Conservation (phyloP, 2,113 vertebrate species). For the Neogale vison region DNA sequence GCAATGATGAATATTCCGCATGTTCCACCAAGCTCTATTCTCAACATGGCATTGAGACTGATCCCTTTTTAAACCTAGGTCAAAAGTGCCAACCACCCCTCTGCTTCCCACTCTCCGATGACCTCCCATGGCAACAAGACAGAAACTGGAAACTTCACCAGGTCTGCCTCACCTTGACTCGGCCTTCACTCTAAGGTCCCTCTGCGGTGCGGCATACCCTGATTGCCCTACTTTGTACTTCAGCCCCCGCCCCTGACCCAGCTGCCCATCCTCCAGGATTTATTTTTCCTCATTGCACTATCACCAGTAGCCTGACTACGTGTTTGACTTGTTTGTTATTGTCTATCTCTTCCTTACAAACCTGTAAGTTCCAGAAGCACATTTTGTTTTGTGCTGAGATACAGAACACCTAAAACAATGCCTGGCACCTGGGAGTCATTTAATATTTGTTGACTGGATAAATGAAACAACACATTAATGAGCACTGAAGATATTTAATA, state of each 20-base stretch:
- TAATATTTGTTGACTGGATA: not conserved
- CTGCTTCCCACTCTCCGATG: not conserved
- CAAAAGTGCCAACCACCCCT: not conserved
- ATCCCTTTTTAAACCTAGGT: not conserved
- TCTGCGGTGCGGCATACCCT: not conserved
- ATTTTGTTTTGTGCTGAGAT: not conserved
- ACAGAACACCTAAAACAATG: not conserved
- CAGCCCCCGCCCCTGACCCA: not conserved
- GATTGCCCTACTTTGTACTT: not conserved
- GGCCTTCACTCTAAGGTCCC: not conserved
- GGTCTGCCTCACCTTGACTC: not conserved
- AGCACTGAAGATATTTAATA: not conserved
- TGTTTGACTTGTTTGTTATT: not conserved
- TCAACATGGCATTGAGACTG: rapidly evolving
- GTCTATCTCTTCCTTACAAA: not conserved
- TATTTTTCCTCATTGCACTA: not conserved
- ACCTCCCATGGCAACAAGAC: not conserved
- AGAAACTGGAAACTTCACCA: not conserved
- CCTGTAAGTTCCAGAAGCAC: not conserved
- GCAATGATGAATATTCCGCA: not conserved
- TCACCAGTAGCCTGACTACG: not conserved
- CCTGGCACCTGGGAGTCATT: too few species aligned
- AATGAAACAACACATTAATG: not conserved
- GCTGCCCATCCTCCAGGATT: not conserved
- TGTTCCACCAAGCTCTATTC: not conserved